phyloP scores from a whole-genome alignment of 2,797 vertebrate species.

The Okamejei kenojei region DNA sequence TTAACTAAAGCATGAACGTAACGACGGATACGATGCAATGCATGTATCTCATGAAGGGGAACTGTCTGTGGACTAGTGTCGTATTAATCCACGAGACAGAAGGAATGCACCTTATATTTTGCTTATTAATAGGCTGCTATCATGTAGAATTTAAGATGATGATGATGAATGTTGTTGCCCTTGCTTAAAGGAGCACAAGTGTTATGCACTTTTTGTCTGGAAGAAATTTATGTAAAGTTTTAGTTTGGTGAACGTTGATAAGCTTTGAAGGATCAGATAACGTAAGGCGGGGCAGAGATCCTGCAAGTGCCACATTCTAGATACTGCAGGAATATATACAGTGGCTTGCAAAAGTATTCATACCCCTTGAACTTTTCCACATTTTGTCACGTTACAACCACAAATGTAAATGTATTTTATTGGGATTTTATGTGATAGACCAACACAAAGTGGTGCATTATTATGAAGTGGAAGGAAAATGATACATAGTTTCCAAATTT shows the following conservation, averaged over 20 bases:
- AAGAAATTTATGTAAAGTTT: conserved; percentile 69
- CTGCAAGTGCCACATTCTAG: conserved; percentile 26
- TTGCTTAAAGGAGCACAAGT: conserved; percentile 61
- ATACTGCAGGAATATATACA: conserved; percentile 16
- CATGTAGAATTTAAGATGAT: conserved; percentile 72
- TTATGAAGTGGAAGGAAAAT: too few relatives aligned
- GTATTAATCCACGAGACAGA: conserved; percentile 52
- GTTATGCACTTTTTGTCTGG: conserved; percentile 81
- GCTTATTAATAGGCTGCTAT: conserved; percentile 94
- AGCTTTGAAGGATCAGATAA: conserved; percentile 33
- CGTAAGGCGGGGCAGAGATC: neutral
- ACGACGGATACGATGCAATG: conserved; percentile 49
- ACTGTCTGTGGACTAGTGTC: neutral
- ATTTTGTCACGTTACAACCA: too few relatives aligned
- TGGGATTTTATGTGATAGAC: too few relatives aligned
- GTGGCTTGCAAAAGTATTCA: too few relatives aligned
- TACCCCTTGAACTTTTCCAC: too few relatives aligned
- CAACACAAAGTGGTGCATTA: too few relatives aligned
- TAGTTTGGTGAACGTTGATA: conserved; percentile 69
- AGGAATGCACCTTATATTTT: conserved; percentile 96
- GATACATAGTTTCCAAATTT: too few relatives aligned
- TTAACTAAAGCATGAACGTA: conserved; percentile 73
- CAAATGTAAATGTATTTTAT: too few relatives aligned
- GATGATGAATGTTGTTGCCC: conserved; percentile 95
- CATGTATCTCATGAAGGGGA: neutral